These are phyloP conservation scores for Cheiracanthium punctorium DNA, from an alignment of 2,888 invertebrate species.

Conservation along the genomic window DNA sequence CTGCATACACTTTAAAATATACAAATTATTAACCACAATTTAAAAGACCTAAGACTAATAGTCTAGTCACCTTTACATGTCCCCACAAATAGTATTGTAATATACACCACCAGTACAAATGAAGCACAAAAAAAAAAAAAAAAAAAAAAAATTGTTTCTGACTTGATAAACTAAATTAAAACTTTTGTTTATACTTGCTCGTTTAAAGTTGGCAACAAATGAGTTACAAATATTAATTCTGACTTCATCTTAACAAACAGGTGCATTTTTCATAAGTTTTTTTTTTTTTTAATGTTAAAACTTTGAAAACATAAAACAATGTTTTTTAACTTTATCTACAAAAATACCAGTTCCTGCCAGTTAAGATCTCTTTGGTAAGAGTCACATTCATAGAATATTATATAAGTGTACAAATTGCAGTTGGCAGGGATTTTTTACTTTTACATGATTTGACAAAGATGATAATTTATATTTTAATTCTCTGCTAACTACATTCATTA, in stretches of 20 bases:
- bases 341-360: slow-evolving; percentile 65
- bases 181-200: slow-evolving; percentile 9
- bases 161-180: not conserved
- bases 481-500: slow-evolving; percentile 46
- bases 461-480: slow-evolving; percentile 13
- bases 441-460: slow-evolving; percentile 31
- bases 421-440: slow-evolving; percentile 43
- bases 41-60: no score
- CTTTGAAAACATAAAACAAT: slow-evolving; percentile 68
- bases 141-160: not conserved
- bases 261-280: slow-evolving; percentile 13
- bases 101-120: not conserved
- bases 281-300: slow-evolving; percentile 50
- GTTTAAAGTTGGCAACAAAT: slow-evolving; percentile 49
- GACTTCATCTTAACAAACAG: slow-evolving; percentile 33
- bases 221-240: slow-evolving; percentile 20
- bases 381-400: slow-evolving; percentile 28
- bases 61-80: no score
- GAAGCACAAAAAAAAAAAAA: not conserved
- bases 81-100: no score
- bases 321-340: slow-evolving; percentile 54
- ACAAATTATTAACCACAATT: no score
- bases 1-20: no score
- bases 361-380: slow-evolving; percentile 59
- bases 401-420: slow-evolving; percentile 23